Evolutionary conservation across 2,113 vertebrate species (phyloP).

Genomic region (Pardalotus punctatus): DNA sequence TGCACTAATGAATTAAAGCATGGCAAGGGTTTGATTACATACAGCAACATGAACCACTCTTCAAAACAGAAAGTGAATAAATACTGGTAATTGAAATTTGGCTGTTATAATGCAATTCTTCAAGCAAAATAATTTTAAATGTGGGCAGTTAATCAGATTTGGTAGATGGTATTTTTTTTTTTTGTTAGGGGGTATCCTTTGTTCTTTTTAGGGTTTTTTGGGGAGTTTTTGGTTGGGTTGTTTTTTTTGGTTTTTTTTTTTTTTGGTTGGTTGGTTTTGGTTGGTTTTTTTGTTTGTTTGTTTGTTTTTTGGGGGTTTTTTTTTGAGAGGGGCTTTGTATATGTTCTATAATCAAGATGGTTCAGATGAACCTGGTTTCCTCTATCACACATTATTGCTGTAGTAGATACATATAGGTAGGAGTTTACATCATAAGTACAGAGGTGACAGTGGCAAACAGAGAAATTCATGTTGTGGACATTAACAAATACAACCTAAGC

Average conservation of each 20-base stretch:
- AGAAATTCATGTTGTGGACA: background rate
- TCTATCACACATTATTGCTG: background rate
- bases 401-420: background rate
- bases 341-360: background rate
- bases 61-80: background rate
- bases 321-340: accelerated
- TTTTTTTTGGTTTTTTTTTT: background rate
- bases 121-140: background rate
- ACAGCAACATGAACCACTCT: background rate
- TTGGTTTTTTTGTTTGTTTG: background rate
- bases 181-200: accelerated
- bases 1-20: background rate
- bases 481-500: background rate
- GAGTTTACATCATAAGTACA: background rate
- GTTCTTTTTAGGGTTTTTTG: background rate
- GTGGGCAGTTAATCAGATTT: background rate
- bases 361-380: background rate
- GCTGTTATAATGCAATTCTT: background rate
- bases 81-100: background rate
- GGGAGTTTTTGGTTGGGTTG: background rate
- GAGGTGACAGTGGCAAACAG: background rate
- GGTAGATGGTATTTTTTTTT: background rate
- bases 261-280: background rate
- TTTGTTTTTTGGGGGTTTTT: too few relatives aligned
- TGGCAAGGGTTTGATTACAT: background rate